Percentiles rank a stretch among this genome's conserved stretches.
Evolutionary conservation across 64 coral and sea anemone genomes (phyloP).

Genomic region (Catalaphyllia jardinei): DNA sequence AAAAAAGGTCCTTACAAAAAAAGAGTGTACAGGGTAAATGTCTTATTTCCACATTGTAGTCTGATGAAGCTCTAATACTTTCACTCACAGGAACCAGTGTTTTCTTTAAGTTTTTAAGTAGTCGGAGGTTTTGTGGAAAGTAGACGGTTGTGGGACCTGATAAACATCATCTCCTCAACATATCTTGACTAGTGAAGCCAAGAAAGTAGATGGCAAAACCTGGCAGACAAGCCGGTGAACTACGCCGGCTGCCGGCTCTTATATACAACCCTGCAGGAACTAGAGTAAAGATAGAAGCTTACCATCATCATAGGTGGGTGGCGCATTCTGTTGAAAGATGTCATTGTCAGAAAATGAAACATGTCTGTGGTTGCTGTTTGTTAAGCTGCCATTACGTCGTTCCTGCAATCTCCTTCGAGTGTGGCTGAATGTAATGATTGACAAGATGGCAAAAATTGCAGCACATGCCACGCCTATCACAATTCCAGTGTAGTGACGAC

Average conservation of each 20-base stretch:
- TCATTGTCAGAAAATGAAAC: constrained; percentile 49
- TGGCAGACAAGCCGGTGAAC: no score
- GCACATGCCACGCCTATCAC: constrained; percentile 91
- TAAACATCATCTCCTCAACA: no score
- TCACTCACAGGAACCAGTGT: neutral
- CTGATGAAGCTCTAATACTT: neutral
- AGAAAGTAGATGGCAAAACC: no score
- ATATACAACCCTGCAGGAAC: no score
- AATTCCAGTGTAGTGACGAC: constrained; percentile 81
- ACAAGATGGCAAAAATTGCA: constrained; percentile 71
- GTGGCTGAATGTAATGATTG: constrained; percentile 78
- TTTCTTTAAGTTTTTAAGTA: no score
- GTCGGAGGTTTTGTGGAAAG: no score
- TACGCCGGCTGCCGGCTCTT: no score
- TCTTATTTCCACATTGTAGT: no score
- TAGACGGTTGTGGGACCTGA: no score
- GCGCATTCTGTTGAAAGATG: constrained; percentile 57
- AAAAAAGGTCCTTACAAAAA: no score
- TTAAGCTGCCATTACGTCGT: constrained; percentile 21
- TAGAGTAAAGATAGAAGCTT: neutral
- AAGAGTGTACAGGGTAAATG: no score
- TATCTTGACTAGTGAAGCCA: no score
- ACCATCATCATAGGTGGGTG: constrained; percentile 82
- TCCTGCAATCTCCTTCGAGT: constrained; percentile 53
- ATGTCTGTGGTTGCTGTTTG: constrained; percentile 6